Conservation (phyloP, 2,797 vertebrate genomes). For the Diplodus puntazzo region DNA sequence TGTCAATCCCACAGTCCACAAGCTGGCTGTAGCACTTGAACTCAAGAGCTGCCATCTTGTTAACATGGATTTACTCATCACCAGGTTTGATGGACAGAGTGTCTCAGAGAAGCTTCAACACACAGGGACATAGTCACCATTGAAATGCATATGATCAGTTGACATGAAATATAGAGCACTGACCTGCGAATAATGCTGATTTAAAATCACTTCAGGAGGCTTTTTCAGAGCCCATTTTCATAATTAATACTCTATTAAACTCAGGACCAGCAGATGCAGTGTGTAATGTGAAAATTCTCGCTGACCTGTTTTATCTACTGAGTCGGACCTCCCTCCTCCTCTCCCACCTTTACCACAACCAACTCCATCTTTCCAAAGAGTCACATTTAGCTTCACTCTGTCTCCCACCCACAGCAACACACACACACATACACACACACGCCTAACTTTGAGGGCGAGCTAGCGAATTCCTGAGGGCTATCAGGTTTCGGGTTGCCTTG, state of each 20-base stretch:
- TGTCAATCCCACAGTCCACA: conserved; percentile 52
- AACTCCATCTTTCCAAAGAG: conserved; percentile 73
- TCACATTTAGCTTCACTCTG: conserved; percentile 58
- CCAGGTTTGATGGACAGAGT: conserved; percentile 26
- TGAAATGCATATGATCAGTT: background rate
- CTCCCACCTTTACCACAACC: conserved; percentile 66
- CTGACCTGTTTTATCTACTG: conserved; percentile 39
- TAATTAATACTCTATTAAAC: no score
- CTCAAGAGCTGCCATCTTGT: conserved; percentile 74
- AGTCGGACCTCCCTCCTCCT: conserved; percentile 32
- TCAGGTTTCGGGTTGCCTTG: conserved; percentile 98
- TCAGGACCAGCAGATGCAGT: no score
- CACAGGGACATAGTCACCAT: background rate
- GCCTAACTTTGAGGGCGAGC: conserved; percentile 81
- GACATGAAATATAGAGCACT: background rate
- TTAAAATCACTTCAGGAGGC: conserved; percentile 21
- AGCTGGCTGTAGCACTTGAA: conserved; percentile 58
- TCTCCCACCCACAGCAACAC: conserved; percentile 69
- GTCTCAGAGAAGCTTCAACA: conserved; percentile 23
- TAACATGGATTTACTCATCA: conserved; percentile 78
- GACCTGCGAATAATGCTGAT: conserved; percentile 23
- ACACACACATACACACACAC: conserved; percentile 44
- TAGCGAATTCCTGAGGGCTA: conserved; percentile 96
- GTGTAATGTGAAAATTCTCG: conserved; percentile 21
- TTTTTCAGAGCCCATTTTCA: no score